Base-by-base conservation (phyloP, 2,113 vertebrate species). In the Coptodon bakossiorum region DNA sequence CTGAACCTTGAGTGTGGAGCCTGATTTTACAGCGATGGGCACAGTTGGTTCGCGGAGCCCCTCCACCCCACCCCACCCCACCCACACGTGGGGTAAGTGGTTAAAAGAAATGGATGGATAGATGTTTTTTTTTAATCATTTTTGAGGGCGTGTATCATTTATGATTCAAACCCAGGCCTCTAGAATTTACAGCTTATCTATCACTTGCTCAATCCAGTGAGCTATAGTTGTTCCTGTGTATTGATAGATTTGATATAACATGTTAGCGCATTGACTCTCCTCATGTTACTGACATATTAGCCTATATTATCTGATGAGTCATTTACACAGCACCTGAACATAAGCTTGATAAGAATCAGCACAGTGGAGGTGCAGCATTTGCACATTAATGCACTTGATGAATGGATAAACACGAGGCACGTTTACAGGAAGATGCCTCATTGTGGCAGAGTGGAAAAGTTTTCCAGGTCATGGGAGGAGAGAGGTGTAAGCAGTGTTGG, bases 291-390 rank as follows among this genome's bases (percentile, higher is more conserved):
- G 9, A 22, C 9, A 11, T 22, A 54, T 52, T 17, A 19, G 50
- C 17, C 16, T 52, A 9, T 52, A 52, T 73, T 73, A 48, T 16
- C 40, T 29, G 40, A 73, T 17, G 45, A 73, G 9, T 11, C 71
- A 29, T 48, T 19, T 48, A 11, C 43, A 19, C 43, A 50, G 6
- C 27, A 76, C 6, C 7, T 12, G 43, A 76, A 31, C 2, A 0
- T 76, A 50, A 76, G 43, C 24, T 76, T 29, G 27, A 48, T 1
- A 17, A 50, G 71, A 50, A 50, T 50, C 24, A 76, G 16, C 2
- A 4, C 24, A 29, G 40, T 50, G 71, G 9, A 31, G 71, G 24
- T 76, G 68, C 2, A 10, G 24, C 40, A 76, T 29, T 48, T 76
- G 24, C 43, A 76, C 40, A 11, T 48, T 48, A 76, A 19, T 14